These are phyloP conservation scores for Ichneumoninae sp. DNA, from an alignment of 2,888 invertebrate genomes.

Conservation along the genomic window DNA sequence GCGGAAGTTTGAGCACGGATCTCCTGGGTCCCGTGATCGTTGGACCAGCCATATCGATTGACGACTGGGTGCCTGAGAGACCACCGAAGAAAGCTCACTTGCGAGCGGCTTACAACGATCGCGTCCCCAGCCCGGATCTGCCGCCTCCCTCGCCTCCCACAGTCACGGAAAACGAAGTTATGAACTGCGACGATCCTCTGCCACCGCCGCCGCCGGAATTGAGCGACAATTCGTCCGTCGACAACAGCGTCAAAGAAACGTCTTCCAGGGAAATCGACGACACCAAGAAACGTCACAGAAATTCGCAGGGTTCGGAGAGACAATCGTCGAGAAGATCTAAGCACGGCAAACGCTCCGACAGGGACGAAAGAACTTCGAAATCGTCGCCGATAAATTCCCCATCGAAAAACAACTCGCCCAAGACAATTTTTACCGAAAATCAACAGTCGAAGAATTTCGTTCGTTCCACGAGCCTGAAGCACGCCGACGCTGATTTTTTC, in stretches of 20 bases:
- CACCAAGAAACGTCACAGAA: slow-evolving; percentile 73
- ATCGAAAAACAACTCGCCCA: slow-evolving; percentile 61
- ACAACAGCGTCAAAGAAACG: slow-evolving; percentile 75
- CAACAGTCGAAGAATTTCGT: slow-evolving; percentile 68
- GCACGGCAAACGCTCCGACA: slow-evolving; percentile 72
- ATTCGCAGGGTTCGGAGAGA: slow-evolving; percentile 74
- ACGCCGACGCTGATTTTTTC: slow-evolving; percentile 71
- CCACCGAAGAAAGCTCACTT: slow-evolving; percentile 92
- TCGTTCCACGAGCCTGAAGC: slow-evolving; percentile 68
- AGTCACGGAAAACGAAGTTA: slow-evolving; percentile 86
- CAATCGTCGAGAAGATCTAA: slow-evolving; percentile 78
- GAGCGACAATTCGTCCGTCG: slow-evolving; percentile 65
- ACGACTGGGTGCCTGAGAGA: slow-evolving; percentile 90
- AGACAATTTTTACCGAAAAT: slow-evolving; percentile 69
- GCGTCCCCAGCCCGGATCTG: slow-evolving; percentile 87
- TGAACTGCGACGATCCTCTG: slow-evolving; percentile 87
- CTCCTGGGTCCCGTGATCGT: slow-evolving; percentile 87
- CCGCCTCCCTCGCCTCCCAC: slow-evolving; percentile 88
- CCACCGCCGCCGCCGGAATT: slow-evolving; percentile 88
- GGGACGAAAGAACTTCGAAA: slow-evolving; percentile 74
- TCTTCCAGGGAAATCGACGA: slow-evolving; percentile 49
- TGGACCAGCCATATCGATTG: slow-evolving; percentile 87
- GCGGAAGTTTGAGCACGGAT: slow-evolving; percentile 86
- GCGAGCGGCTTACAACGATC: slow-evolving; percentile 84
- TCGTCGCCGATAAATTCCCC: slow-evolving; percentile 72